phyloP scores from a whole-genome alignment of 2,113 vertebrate species.

The Irena cyanogastra region DNA sequence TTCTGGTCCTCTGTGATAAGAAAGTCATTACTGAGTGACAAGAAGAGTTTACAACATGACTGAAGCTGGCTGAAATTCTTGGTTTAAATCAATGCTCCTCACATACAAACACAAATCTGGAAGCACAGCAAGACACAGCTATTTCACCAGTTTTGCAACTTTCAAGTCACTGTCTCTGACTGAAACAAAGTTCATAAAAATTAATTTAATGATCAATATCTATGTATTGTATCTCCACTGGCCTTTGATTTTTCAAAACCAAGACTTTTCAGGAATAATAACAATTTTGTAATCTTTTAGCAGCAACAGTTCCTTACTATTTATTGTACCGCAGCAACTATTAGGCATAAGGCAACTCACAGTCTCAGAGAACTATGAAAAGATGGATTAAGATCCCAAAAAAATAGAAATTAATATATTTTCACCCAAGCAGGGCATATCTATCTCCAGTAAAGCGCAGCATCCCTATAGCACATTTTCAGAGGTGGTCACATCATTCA shows the following conservation, averaged over 20 bases:
- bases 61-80: neutral
- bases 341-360: neutral
- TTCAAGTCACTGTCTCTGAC: neutral
- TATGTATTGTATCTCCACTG: accelerated
- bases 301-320: neutral
- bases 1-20: constrained; percentile 37
- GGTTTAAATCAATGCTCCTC: neutral
- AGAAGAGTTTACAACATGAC: neutral
- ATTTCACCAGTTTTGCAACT: neutral
- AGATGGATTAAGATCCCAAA: neutral
- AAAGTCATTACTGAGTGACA: constrained; percentile 17
- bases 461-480: neutral
- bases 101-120: neutral
- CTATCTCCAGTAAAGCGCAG: neutral
- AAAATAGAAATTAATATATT: neutral
- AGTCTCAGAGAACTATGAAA: neutral
- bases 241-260: neutral
- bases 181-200: neutral
- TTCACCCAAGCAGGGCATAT: neutral
- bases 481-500: neutral
- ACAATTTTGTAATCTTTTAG: neutral
- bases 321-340: neutral
- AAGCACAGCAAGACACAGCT: neutral
- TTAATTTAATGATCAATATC: neutral
- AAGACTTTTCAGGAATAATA: neutral